Evolutionary conservation across 2,888 invertebrate genomes (phyloP), one percentile per base, ranked within the genome.

Genomic region (Drosophila greeni): DNA sequence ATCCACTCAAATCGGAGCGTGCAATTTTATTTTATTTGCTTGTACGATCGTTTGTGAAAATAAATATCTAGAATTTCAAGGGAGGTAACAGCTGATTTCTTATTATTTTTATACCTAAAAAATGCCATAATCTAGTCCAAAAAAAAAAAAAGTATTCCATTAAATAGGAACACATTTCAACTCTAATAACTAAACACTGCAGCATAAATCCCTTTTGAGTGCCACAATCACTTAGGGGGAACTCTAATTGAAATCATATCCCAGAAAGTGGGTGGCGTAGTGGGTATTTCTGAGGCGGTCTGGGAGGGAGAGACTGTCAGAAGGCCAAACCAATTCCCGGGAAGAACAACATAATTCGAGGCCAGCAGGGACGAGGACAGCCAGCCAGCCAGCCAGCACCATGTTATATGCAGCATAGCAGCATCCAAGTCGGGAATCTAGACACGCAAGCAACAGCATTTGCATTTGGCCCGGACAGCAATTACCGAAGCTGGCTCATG

Each of bases 381-480:
- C 40, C 40, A 43, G 16, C 24, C 33, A 34, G 34, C n/a, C 36
- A 18, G 37, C 11, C 56, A 57, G 51, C 33, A 42, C 45, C 36
- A 58, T 49, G 48, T 34, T 43, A 60, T 47, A 42, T 52, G 36
- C 36, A 48, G 34, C 62, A 62, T 26, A 12, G 52, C 58, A 58
- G 60, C 61, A 34, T 62, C 48, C 39, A 42, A 49, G 61, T 53
- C 29, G 47, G 36, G 51, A 60, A 74, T 66, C 66, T 73, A 77
- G 76, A 77, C 77, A 77, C 74, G 77, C 81, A 75, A 80, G 62
- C 60, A 59, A 48, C 49, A 60, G 56, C 66, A 79, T 79, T 79
- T 79, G 76, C 80, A 76, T 56, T 56, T 79, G 68, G 59, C 45
- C 51, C 58, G 48, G 62, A 66, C 77, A 70, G 80, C 79, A 82